phyloP scores from a whole-genome alignment of 2,888 invertebrate genomes.

The Melanargia galathea region DNA sequence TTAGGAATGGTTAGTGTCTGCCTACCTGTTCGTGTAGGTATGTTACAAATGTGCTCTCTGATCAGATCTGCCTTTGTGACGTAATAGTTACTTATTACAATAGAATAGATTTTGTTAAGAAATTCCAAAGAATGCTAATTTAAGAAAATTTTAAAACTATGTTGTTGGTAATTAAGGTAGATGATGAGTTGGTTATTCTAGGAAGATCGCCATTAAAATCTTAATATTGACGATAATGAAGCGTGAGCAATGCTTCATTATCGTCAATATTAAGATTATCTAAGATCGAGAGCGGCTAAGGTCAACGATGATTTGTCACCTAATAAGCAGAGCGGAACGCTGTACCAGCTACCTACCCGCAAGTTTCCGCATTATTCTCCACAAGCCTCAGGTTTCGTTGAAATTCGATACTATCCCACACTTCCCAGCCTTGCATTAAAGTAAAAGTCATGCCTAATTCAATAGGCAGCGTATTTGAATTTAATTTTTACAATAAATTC shows the following conservation, averaged over 20 bases:
- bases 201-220: conserved; percentile 8
- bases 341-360: conserved; percentile 33
- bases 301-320: conserved; percentile 35
- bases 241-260: too few relatives aligned
- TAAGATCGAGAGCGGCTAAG: conserved; percentile 32
- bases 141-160: conserved; percentile 6
- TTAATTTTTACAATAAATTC: too few relatives aligned
- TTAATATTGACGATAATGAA: conserved; percentile 33
- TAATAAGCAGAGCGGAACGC: conserved; percentile 60
- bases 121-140: not conserved
- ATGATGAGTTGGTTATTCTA: conserved; percentile 10
- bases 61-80: conserved; percentile 6
- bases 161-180: not conserved
- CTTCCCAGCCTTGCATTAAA: conserved; percentile 38
- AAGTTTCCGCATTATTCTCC: conserved; percentile 60
- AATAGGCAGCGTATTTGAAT: not conserved
- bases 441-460: not conserved
- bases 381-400: conserved; percentile 66
- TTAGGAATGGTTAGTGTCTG: conserved; percentile 50
- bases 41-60: not conserved
- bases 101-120: too few relatives aligned
- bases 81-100: too few relatives aligned
- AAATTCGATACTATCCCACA: conserved; percentile 58
- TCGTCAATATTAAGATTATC: too few relatives aligned
- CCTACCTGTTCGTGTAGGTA: not conserved